These are phyloP conservation scores for Ptilodon capucinus DNA, from an alignment of 2,888 invertebrate species.

Conservation along the genomic window DNA sequence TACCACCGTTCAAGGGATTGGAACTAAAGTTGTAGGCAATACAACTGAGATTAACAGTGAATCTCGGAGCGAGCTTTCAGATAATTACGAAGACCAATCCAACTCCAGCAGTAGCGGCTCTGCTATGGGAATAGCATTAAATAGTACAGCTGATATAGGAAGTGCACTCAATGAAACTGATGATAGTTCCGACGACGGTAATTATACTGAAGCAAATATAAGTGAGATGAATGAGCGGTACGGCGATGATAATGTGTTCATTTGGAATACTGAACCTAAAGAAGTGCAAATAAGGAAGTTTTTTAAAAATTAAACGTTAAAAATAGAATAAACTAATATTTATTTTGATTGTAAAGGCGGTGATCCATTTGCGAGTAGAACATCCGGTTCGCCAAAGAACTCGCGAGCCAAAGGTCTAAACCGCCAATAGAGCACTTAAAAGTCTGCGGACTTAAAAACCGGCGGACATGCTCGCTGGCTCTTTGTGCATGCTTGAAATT, in stretches of 20 bases:
- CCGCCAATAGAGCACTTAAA: too few species aligned
- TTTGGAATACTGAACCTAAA: slow-evolving; percentile 2
- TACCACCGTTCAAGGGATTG: too few species aligned
- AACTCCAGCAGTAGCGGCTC: neutral
- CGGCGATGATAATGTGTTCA: neutral
- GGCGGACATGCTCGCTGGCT: too few species aligned
- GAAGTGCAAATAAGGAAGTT: neutral
- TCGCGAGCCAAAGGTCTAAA: too few species aligned
- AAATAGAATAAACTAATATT: too few species aligned
- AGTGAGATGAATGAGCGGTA: neutral
- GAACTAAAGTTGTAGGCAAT: neutral
- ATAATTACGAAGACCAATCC: slow-evolving; percentile 5
- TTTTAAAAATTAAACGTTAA: neutral
- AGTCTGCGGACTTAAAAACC: too few species aligned
- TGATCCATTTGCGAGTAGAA: too few species aligned
- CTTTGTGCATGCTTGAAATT: too few species aligned
- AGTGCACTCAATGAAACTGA: neutral
- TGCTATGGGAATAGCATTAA: neutral
- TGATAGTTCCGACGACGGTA: neutral
- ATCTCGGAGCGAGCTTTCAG: neutral
- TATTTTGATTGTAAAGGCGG: too few species aligned
- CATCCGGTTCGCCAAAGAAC: too few species aligned
- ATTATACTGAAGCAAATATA: neutral
- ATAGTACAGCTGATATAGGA: too few species aligned
- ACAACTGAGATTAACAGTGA: neutral